A percentile compares a stretch with the other conserved stretches of the same genome.
These are phyloP conservation scores for Lagothrix lagotricha DNA, from an alignment of 2,797 vertebrate genomes.

Conservation along the genomic window DNA sequence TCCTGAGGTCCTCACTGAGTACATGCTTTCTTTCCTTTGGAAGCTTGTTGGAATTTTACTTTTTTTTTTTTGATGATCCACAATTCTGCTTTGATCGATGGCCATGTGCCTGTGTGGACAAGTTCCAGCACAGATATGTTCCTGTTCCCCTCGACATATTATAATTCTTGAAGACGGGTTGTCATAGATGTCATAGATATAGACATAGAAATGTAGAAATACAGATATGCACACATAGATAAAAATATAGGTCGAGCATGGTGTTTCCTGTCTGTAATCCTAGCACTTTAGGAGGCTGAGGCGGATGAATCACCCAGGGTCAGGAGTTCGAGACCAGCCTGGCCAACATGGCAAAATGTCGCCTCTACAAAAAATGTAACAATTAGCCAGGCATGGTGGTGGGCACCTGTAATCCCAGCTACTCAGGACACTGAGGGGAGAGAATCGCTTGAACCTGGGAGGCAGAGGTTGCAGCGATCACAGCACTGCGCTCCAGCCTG, in stretches of 20 bases:
- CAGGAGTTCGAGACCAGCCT: neutral
- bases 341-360: neutral
- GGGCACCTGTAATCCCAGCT: neutral
- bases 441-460: neutral
- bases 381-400: neutral
- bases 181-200: neutral
- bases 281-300: neutral
- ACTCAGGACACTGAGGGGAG: neutral
- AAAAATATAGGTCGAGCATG: neutral
- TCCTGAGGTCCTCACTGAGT: rapidly evolving
- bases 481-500: neutral
- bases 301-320: neutral
- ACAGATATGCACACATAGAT: neutral
- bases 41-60: neutral
- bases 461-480: neutral
- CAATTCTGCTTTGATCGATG: neutral
- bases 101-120: neutral
- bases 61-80: neutral
- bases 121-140: no score
- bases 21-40: neutral
- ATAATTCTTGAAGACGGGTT: neutral
- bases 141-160: neutral
- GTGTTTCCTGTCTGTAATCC: neutral
- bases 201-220: neutral
- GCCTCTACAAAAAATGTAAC: neutral